Evolutionary conservation across 2,113 vertebrate species (phyloP), one percentile per base, ranked within the genome.

Genomic region (Microcebus ravelobensis): DNA sequence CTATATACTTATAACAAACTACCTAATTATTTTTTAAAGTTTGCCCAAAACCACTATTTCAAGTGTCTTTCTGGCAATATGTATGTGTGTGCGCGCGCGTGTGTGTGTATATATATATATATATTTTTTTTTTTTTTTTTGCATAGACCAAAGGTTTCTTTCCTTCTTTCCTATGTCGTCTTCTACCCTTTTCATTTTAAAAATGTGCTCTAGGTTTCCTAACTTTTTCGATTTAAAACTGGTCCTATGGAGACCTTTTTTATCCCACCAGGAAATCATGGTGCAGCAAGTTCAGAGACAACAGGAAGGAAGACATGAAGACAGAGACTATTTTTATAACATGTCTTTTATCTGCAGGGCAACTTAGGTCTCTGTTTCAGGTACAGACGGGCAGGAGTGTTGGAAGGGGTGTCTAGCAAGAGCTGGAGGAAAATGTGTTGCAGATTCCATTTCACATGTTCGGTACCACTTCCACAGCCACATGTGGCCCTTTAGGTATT

Each of bases 241-340:
- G 2, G 15, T 63, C 21, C n/a, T 15, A 0, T 0, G 15, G 29
- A 82, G 50, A 29, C 36, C 80, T 42, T 91, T 90, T 91, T 63
- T 0, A 42, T 65, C 36, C 48, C 39, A 8, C 39, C 23, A 70
- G 76, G 31, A n/a, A 55, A 25, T 57, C 1, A n/a, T 50, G 93
- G 50, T 59, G 42, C 83, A 63, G 13, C 63, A 45, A 59, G 45
- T n/a, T 92, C 55, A 93, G 94, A 93, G 94, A 76, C 27, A 92
- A 83, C 71, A 42, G 48, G n/a, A 91, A 88, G 71, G 50, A 65
- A 67, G 50, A 52, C n/a, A 0, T 63, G 80, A 85, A 94, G 96
- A 82, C 29, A 0, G 79, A 74, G 39, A 27, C 79, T 71, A 21
- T 83, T 94, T 94, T 57, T 8, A 55, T 23, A 74, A 23, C 36